phyloP scores from a whole-genome alignment of 1,140 invertebrate species.

The Mactra quadrangularis region DNA sequence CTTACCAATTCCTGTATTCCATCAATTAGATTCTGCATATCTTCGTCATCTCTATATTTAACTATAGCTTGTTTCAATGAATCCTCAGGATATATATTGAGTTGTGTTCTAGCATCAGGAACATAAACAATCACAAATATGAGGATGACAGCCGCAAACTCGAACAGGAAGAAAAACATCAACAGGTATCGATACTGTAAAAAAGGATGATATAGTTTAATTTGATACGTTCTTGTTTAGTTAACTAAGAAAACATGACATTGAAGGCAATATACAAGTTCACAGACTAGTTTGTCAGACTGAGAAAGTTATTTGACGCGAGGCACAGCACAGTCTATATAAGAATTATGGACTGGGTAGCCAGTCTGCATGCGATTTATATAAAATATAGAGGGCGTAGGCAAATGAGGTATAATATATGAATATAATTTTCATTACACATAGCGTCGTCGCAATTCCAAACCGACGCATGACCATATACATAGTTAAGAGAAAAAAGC shows the following conservation, averaged over 20 bases:
- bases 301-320: neutral
- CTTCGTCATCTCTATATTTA: conserved; percentile 93
- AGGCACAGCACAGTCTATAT: neutral
- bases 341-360: too few species aligned
- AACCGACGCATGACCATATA: too few species aligned
- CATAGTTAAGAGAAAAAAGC: too few species aligned
- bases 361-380: too few species aligned
- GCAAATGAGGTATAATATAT: too few species aligned
- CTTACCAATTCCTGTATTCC: conserved; percentile 95
- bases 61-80: conserved; percentile 94
- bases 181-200: conserved; percentile 58
- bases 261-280: too few species aligned
- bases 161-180: conserved; percentile 56
- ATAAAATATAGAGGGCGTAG: too few species aligned
- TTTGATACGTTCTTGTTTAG: neutral
- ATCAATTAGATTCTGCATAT: conserved; percentile 96
- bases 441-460: too few species aligned
- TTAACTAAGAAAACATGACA: neutral
- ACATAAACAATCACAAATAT: conserved; percentile 88
- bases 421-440: too few species aligned
- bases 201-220: neutral
- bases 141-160: conserved; percentile 79
- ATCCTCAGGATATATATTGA: conserved; percentile 89
- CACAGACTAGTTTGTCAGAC: too few species aligned
- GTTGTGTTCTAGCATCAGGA: conserved; percentile 31